Evolutionary conservation across 1,140 invertebrate species (phyloP).

Genomic region (Bombus huntii): DNA sequence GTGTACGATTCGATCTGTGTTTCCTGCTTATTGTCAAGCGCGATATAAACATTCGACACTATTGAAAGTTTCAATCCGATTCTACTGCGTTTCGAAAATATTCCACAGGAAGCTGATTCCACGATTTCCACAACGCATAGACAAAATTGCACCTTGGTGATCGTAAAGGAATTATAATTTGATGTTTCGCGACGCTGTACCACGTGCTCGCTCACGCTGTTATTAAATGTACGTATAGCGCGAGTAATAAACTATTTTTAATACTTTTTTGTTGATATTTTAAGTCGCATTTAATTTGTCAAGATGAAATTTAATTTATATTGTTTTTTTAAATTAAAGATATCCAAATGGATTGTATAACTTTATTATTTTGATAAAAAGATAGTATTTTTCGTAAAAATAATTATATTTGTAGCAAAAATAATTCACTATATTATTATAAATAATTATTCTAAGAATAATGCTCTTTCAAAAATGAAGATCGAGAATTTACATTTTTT

Average conservation of each 20-base stretch:
- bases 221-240: neutral
- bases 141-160: neutral
- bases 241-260: neutral
- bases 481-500: neutral
- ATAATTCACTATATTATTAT: no score
- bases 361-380: neutral
- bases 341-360: neutral
- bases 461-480: neutral
- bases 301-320: neutral
- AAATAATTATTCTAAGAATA: neutral
- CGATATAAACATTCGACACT: neutral
- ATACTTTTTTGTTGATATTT: neutral
- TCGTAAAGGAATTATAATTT: neutral
- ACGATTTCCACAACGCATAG: neutral
- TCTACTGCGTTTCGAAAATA: neutral
- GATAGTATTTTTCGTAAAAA: neutral
- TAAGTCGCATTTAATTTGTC: neutral
- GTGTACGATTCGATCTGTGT: conserved; percentile 2
- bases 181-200: neutral
- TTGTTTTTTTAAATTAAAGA: neutral
- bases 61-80: neutral
- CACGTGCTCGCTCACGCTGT: neutral
- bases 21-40: conserved; percentile 23
- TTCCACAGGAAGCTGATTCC: neutral
- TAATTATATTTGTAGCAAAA: neutral